Evolutionary conservation across 2,797 vertebrate genomes (phyloP), one percentile per base, ranked within the genome.

Genomic region (Loris lydekkerianus): DNA sequence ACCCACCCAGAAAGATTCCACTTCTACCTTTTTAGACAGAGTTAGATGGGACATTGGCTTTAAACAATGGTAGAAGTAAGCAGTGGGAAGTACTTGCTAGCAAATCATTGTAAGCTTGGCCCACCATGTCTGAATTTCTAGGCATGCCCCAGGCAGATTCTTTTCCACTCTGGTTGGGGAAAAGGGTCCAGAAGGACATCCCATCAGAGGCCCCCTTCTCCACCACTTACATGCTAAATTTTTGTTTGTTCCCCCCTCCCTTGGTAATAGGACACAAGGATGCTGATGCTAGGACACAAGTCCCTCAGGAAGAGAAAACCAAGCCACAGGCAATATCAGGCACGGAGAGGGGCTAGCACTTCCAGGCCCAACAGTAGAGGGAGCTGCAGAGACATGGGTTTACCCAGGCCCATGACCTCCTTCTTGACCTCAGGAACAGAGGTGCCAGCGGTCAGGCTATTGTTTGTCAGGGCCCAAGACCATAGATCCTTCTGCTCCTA

Each of bases 251-350:
- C 4, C 49, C 49, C 49, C 14, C 49, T 5, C 49, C 10, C n/a
- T 86, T 80, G 17, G 43, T 88, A 78, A 69, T 29, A 88, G 25
- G 58, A 63, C 7, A 49, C 34, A 63, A 75, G 31, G 77, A 84
- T 90, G 31, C 40, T 49, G 40, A 94, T 2, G 5, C 7, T 58
- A 78, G 58, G 46, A 67, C 37, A 60, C 10, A 40, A 46, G 56
- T 49, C 31, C 25, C 21, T 58, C 72, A 46, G 61, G 23, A 96
- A 85, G 67, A 70, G 27, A 93, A 95, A 72, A 29, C 29, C 56
- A 86, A 9, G 23, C 10, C 40, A 78, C 7, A 65, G 53, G 37
- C 46, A 14, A 23, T 11, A 69, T 29, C 20, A 73, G 77, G 20
- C 31, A 40, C 9, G n/a, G 73, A 31, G 84, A 58, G 46, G 18